These are phyloP conservation scores for Anolis carolinensis DNA, from an alignment of 2,113 vertebrate genomes.

Conservation along the genomic window DNA sequence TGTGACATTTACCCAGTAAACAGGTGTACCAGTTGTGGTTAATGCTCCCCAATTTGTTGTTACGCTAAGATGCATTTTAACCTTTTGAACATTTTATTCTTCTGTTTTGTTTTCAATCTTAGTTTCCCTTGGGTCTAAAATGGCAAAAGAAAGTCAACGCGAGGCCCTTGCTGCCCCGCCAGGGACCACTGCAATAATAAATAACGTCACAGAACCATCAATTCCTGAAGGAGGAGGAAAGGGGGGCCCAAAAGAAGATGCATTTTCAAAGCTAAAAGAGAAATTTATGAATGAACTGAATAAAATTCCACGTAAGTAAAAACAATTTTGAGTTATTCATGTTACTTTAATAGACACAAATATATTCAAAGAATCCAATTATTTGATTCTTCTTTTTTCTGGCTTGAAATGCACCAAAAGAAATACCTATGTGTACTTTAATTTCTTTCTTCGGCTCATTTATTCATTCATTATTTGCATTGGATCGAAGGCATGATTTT, in stretches of 20 bases:
- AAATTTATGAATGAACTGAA: slow-evolving; percentile 99
- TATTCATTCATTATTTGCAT: background rate
- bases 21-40: slow-evolving; percentile 70
- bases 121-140: slow-evolving; percentile 67
- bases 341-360: background rate
- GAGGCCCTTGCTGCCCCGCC: slow-evolving; percentile 89
- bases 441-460: background rate
- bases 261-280: slow-evolving; percentile 94
- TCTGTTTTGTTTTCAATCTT: slow-evolving; percentile 43
- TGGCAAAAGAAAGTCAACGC: slow-evolving; percentile 89
- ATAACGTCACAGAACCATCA: slow-evolving; percentile 86
- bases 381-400: background rate
- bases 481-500: background rate
- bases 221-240: slow-evolving; percentile 77
- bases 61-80: slow-evolving; percentile 49
- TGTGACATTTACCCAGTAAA: slow-evolving; percentile 78
- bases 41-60: slow-evolving; percentile 48
- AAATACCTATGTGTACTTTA: slow-evolving; percentile 3
- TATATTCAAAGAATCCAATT: background rate
- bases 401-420: background rate
- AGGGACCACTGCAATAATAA: slow-evolving; percentile 75
- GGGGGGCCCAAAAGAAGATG: slow-evolving; percentile 84
- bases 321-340: slow-evolving; percentile 5
- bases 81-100: slow-evolving; percentile 50
- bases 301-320: slow-evolving; percentile 96